Conservation (phyloP, 2,797 vertebrate species). For the Discoglossus pictus region DNA sequence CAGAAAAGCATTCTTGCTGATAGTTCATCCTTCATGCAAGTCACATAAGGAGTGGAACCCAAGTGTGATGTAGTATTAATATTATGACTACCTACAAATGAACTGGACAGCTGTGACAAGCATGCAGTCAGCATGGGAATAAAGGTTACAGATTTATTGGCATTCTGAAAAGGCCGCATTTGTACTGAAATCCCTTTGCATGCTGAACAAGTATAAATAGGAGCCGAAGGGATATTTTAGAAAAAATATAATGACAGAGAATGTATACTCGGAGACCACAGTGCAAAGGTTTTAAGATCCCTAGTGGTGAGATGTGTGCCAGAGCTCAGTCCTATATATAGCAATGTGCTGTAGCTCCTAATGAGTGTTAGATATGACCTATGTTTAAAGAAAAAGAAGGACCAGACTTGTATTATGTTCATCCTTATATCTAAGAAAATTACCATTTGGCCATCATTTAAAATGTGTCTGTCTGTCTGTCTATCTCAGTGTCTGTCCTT, state of each 20-base stretch:
- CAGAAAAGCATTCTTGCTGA: background rate
- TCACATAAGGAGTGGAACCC: background rate
- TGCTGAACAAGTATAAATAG: background rate
- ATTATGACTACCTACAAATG: slow-evolving; percentile 13
- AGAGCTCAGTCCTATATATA: too few relatives aligned
- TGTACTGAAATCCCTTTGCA: slow-evolving; percentile 5
- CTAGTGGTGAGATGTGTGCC: too few relatives aligned
- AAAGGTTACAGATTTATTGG: slow-evolving; percentile 7
- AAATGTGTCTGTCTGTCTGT: too few relatives aligned
- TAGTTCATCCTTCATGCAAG: background rate
- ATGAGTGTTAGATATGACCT: too few relatives aligned
- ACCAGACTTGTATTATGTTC: too few relatives aligned
- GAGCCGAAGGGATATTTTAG: background rate
- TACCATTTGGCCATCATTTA: too few relatives aligned
- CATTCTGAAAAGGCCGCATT: slow-evolving; percentile 3
- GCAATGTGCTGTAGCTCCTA: too few relatives aligned
- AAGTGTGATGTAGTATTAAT: slow-evolving; percentile 3
- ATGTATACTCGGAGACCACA: background rate
- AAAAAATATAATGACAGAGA: background rate
- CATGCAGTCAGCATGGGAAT: background rate
- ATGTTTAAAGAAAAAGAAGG: too few relatives aligned
- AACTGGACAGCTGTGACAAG: slow-evolving; percentile 2
- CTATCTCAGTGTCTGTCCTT: too few relatives aligned
- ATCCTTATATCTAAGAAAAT: too few relatives aligned
- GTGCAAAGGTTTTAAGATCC: background rate